Percentiles rank a stretch among this genome's conserved stretches.
Evolutionary conservation across 1,140 invertebrate species (phyloP).

Genomic region (Melitaea cinxia): DNA sequence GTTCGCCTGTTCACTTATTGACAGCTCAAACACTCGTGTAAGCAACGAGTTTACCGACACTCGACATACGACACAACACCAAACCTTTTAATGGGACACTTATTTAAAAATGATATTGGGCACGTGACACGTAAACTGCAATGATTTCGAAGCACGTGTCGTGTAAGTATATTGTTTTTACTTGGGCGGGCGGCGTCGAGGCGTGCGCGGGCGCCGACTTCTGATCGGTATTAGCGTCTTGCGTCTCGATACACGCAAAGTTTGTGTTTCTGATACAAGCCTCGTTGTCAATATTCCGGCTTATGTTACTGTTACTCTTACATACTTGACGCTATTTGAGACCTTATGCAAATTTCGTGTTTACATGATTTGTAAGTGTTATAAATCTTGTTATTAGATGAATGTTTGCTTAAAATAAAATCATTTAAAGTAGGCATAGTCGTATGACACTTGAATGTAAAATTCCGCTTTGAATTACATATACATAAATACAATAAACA

Average conservation of each 20-base stretch:
- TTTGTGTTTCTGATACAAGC: slow-evolving; percentile 46
- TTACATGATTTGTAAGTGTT: too few species aligned
- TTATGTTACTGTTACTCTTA: background rate
- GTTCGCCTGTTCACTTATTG: slow-evolving; percentile 56
- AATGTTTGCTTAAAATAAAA: too few species aligned
- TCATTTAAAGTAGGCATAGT: too few species aligned
- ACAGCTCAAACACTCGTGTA: slow-evolving; percentile 67
- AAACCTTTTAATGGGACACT: slow-evolving; percentile 18
- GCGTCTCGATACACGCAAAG: slow-evolving; percentile 45
- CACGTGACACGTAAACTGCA: too few species aligned
- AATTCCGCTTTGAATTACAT: too few species aligned
- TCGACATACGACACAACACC: slow-evolving; percentile 45
- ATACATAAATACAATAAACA: too few species aligned
- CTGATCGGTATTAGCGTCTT: slow-evolving; percentile 61
- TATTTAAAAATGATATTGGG: background rate
- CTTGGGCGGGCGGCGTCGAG: slow-evolving; percentile 72
- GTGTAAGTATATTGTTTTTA: slow-evolving; percentile 9
- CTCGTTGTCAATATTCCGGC: slow-evolving; percentile 46
- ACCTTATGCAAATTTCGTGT: too few species aligned
- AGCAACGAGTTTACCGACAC: slow-evolving; percentile 47
- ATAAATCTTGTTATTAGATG: too few species aligned
- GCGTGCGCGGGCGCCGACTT: slow-evolving; percentile 68
- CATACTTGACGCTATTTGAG: too few species aligned
- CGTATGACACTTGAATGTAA: too few species aligned
- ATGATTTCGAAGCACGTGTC: too few species aligned